phyloP scores from a whole-genome alignment of 2,113 vertebrate genomes.

The Thalassoma bifasciatum region DNA sequence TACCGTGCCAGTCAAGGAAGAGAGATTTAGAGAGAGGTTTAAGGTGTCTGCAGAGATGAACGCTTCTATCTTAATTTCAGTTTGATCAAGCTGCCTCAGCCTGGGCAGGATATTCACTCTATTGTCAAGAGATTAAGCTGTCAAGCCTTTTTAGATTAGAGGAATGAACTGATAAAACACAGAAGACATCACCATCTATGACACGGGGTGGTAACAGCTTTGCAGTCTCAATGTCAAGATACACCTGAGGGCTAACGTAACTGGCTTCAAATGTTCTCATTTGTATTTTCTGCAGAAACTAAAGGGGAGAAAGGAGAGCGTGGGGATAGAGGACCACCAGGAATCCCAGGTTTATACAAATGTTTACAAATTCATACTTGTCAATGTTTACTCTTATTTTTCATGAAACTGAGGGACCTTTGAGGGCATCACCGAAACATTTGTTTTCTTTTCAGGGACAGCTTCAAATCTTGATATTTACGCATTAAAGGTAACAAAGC shows the following conservation, averaged over 20 bases:
- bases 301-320: slow-evolving; percentile 89
- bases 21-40: slow-evolving; percentile 39
- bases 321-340: slow-evolving; percentile 81
- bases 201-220: not conserved
- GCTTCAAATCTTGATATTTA: slow-evolving; percentile 71
- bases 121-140: slow-evolving; percentile 54
- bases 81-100: slow-evolving; percentile 49
- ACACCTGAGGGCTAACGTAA: not conserved
- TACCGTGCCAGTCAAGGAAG: slow-evolving; percentile 24
- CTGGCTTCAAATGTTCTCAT: slow-evolving; percentile 7
- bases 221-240: not conserved
- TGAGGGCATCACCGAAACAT: not conserved
- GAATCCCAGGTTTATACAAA: slow-evolving; percentile 83
- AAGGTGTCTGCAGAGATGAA: slow-evolving; percentile 46
- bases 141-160: slow-evolving; percentile 27
- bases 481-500: slow-evolving; percentile 70
- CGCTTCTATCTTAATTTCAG: slow-evolving; percentile 43
- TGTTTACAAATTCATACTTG: not conserved
- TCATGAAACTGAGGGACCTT: no score
- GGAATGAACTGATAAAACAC: slow-evolving; percentile 37
- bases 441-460: slow-evolving; percentile 42
- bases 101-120: slow-evolving; percentile 35
- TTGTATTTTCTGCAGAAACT: slow-evolving; percentile 49
- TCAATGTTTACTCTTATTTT: not conserved
- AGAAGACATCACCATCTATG: not conserved